Percentiles rank a stretch among this genome's conserved stretches.
Conservation (phyloP, 1,140 invertebrate genomes). For the Carposina sasakii region DNA sequence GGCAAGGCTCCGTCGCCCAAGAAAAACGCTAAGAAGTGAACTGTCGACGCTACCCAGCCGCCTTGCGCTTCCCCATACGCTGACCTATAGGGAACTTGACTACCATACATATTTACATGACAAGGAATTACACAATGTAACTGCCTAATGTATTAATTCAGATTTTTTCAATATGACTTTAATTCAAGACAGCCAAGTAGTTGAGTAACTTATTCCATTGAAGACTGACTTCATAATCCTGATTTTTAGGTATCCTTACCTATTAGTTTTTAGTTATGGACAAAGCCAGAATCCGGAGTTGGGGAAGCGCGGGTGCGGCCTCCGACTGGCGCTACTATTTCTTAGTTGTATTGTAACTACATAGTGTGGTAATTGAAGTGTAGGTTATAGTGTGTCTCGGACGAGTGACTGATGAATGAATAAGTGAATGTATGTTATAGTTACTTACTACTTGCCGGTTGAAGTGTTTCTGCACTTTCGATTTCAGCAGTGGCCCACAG, state of each 20-base stretch:
- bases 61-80: constrained; percentile 6
- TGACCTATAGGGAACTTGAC: constrained; percentile 11
- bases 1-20: constrained; percentile 70
- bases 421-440: no score
- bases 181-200: no score
- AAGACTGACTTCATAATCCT: constrained; percentile 37
- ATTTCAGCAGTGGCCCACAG: constrained; percentile 33
- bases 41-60: constrained; percentile 20
- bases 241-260: constrained; percentile 18
- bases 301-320: constrained; percentile 13
- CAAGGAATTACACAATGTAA: no score
- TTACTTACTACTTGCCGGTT: background rate
- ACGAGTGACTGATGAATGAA: constrained; percentile 40
- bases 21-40: constrained; percentile 73
- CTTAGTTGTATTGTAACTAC: constrained; percentile 48
- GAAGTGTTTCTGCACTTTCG: constrained; percentile 32
- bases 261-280: background rate
- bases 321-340: constrained; percentile 30
- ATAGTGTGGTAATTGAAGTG: constrained; percentile 60
- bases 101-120: no score
- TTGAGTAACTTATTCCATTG: constrained; percentile 27
- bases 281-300: background rate
- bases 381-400: constrained; percentile 60
- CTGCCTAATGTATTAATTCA: no score
- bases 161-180: no score